These are phyloP conservation scores for Saccostrea cuccullata DNA, from an alignment of 1,140 invertebrate species.

Conservation along the genomic window DNA sequence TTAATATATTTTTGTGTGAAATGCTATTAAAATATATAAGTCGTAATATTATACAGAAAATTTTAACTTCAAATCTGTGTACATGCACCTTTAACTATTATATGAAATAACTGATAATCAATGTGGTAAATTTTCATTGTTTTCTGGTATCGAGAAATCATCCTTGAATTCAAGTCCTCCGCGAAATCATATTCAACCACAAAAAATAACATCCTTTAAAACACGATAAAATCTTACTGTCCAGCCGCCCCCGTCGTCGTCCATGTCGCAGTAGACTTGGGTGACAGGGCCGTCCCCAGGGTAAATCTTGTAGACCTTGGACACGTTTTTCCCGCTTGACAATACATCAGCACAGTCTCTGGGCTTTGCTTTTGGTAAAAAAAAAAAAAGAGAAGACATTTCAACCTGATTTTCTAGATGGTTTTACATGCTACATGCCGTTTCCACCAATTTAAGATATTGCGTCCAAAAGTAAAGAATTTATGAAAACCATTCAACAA, in stretches of 20 bases:
- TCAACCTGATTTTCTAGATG: neutral
- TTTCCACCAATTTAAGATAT: neutral
- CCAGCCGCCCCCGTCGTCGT: slow-evolving; percentile 40
- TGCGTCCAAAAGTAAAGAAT: neutral
- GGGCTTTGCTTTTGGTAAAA: neutral
- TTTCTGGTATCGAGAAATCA: no score
- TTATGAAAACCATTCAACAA: neutral
- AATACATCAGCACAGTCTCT: slow-evolving; percentile 20
- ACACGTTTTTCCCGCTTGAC: slow-evolving; percentile 13
- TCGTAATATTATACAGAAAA: no score
- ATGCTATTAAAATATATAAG: no score
- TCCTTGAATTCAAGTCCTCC: no score
- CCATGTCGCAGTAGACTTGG: slow-evolving; percentile 48
- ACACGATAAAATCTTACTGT: slow-evolving; percentile 11
- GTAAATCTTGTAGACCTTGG: slow-evolving; percentile 38
- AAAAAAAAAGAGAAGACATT: neutral
- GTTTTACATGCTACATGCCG: neutral
- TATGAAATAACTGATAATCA: no score
- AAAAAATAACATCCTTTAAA: no score
- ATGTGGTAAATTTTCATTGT: no score
- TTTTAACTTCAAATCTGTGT: no score
- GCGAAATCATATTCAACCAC: no score
- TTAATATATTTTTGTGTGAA: no score
- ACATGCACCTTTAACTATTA: no score
- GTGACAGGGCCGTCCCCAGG: neutral